Evolutionary conservation across 2,888 invertebrate genomes (phyloP).

Genomic region (Chymomyza amoena): DNA sequence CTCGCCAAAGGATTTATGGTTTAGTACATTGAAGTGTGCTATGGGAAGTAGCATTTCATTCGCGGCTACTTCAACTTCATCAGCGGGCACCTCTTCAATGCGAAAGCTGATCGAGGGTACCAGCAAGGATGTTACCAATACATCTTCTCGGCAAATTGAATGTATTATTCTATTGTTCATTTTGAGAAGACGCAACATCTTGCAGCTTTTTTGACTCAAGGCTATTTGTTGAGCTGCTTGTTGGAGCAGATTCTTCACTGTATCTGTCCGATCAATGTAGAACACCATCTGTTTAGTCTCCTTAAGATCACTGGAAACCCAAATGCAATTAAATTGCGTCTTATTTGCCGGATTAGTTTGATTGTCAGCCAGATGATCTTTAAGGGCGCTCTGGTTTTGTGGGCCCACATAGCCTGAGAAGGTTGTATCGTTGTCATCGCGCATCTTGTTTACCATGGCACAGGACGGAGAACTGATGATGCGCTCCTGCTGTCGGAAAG

Average conservation of each 20-base stretch:
- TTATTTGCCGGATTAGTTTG: too few species aligned
- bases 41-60: conserved; percentile 96
- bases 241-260: conserved; percentile 92
- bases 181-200: conserved; percentile 90
- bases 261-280: conserved; percentile 97
- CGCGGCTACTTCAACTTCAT: conserved; percentile 88
- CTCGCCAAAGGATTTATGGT: conserved; percentile 95
- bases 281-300: conserved; percentile 97
- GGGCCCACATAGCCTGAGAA: too few species aligned
- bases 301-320: conserved; percentile 93
- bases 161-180: conserved; percentile 87
- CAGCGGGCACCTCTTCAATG: conserved; percentile 96
- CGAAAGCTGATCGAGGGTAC: conserved; percentile 81
- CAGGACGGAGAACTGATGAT: too few species aligned
- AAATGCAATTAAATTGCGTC: conserved; percentile 93
- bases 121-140: conserved; percentile 81
- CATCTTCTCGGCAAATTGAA: conserved; percentile 86
- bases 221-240: conserved; percentile 96
- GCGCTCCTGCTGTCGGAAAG: too few species aligned
- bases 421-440: too few species aligned
- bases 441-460: too few species aligned
- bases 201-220: conserved; percentile 91
- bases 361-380: too few species aligned
- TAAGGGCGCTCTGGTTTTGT: too few species aligned
- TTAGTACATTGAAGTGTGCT: conserved; percentile 98